Conservation (phyloP, 2,113 vertebrate genomes). For the Pangasianodon gigas region DNA sequence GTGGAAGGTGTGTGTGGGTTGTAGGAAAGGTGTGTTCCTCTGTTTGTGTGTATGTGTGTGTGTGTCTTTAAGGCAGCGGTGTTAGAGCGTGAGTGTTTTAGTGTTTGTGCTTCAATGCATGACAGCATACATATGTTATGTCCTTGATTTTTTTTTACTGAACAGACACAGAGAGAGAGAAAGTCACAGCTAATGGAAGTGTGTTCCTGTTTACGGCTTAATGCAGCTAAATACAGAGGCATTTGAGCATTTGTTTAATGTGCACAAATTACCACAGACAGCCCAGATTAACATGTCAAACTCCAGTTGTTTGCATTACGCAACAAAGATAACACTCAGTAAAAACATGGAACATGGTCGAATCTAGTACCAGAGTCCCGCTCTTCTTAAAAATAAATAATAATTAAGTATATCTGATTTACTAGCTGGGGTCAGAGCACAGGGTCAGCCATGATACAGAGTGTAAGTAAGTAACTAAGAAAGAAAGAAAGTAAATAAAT, state of each 20-base stretch:
- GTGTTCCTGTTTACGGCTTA: not conserved
- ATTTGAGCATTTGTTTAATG: not conserved
- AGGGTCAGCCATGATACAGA: no score
- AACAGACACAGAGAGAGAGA: not conserved
- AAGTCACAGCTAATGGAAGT: not conserved
- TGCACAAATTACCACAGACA: not conserved
- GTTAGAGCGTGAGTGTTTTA: constrained; percentile 11
- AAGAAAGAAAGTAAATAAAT: not conserved
- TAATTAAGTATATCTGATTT: not conserved
- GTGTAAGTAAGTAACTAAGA: not conserved
- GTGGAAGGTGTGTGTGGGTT: constrained; percentile 29
- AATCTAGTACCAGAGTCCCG: not conserved
- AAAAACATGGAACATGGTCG: not conserved
- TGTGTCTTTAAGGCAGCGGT: constrained; percentile 14
- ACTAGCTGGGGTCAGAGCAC: no score
- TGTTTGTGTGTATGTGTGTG: constrained; percentile 26
- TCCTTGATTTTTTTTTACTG: constrained; percentile 6
- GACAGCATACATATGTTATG: constrained; percentile 8
- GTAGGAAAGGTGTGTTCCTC: constrained; percentile 12
- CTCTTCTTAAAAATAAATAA: not conserved
- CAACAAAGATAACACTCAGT: not conserved
- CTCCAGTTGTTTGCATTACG: not conserved
- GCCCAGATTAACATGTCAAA: not conserved
- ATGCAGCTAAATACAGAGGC: not conserved
- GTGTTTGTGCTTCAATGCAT: constrained; percentile 24